Evolutionary conservation across 1,140 invertebrate species (phyloP), one percentile per base, ranked within the genome.

Genomic region (Drosophila orosa): DNA sequence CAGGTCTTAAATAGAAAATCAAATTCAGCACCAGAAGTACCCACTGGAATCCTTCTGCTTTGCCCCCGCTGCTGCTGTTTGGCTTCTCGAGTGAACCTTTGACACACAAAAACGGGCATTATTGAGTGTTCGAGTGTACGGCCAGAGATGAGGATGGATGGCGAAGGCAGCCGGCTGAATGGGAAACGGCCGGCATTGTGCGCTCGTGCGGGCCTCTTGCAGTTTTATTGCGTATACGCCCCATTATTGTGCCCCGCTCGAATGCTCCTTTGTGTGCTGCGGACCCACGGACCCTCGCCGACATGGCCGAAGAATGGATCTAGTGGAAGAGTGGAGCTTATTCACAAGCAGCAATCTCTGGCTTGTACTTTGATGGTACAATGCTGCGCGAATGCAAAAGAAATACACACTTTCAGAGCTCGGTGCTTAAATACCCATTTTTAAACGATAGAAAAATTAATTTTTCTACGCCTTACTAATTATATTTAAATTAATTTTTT

Each of bases 181-280:
- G 54, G 54, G 25, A 37, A 59, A 63, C 19, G 37, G 55, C 25
- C 55, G n/a, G 33, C 58, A 72, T 76, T 79, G 80, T 83, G 48
- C 39, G 57, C 52, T 58, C 55, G 56, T 78, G 61, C 58, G 54
- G 75, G 37, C 48, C 67, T 67, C 65, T 81, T 78, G 82, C 74
- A 82, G 83, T 72, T 83, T 85, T 87, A 87, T 86, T 86, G 79
- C 83, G 72, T 73, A 86, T 69, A 87, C 75, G 83, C 79, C 83
- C 71, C 66, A 42, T 65, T 83, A 76, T 76, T 73, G 79, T 67
- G 67, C 39, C 13, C 37, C 47, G 48, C 61, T 76, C 52, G 74
- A 78, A 61, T 59, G 60, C 33, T 57, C 29, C 44, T 80, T 71
- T 78, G 73, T 86, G 65, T 78, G 37, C 45, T 35, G 29, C 27